phyloP scores from a whole-genome alignment of 2,797 vertebrate species.

The Acanthurus tractus region DNA sequence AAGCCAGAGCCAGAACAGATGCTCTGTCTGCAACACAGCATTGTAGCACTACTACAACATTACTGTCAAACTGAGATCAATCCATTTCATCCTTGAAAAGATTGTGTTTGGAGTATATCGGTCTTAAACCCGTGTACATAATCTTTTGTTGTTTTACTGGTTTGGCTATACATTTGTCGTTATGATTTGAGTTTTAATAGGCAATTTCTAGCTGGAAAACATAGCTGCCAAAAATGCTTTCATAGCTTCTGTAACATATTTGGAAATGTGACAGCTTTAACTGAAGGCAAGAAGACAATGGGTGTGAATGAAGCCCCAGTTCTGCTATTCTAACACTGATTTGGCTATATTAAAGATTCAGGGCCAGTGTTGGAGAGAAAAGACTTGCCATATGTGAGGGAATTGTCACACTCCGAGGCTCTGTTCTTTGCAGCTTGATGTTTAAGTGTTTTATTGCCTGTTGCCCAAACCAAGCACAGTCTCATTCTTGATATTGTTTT shows the following conservation, averaged over 20 bases:
- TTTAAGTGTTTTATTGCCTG: conserved; percentile 23
- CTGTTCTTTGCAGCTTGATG: conserved; percentile 47
- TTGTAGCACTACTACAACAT: too few relatives aligned
- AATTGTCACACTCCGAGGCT: conserved; percentile 40
- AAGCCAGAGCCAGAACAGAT: too few relatives aligned
- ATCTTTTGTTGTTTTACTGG: not conserved
- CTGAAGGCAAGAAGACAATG: conserved; percentile 2
- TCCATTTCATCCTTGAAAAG: too few relatives aligned
- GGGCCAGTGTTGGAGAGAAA: conserved; percentile 1
- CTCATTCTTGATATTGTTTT: conserved; percentile 2
- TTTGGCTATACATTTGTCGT: too few relatives aligned
- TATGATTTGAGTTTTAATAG: too few relatives aligned
- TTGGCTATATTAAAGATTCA: conserved; percentile 50
- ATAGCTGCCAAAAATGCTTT: not conserved
- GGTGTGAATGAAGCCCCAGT: not conserved
- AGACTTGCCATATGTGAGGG: conserved; percentile 47
- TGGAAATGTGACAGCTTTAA: conserved; percentile 9
- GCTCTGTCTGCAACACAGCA: too few relatives aligned
- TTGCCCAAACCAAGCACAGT: conserved; percentile 18
- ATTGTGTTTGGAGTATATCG: too few relatives aligned
- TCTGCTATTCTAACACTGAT: conserved; percentile 16
- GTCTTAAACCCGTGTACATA: not conserved
- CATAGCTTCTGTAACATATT: not conserved
- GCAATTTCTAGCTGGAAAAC: not conserved
- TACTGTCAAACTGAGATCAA: too few relatives aligned